Evolutionary conservation across 1,140 invertebrate genomes (phyloP), one percentile per base, ranked within the genome.

Genomic region (Anastatus disparis): DNA sequence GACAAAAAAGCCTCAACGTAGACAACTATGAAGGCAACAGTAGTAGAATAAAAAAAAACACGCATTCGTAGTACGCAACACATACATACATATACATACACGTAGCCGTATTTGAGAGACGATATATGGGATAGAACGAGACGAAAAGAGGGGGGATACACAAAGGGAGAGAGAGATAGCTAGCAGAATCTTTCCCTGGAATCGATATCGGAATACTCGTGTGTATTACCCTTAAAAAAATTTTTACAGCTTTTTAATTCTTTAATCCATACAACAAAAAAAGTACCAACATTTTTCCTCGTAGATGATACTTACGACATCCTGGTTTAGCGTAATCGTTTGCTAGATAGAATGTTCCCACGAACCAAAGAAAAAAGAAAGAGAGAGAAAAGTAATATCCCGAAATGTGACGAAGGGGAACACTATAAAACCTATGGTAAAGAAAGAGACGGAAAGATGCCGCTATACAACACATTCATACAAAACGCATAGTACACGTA

Each of bases 121-220:
- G n/a, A n/a, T n/a, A n/a, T n/a, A n/a, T n/a, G n/a, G n/a, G n/a
- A n/a, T 15, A 61, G 8, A 26, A 27, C 46, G 46, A 31, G 31
- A 46, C 24, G 15, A 13, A 38, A 20, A 31, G 31, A 29, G 42
- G 63, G 50, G 73, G 56, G 65, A 59, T 68, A 70, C 46, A 73
- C 63, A 24, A 48, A 56, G 63, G 46, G 56, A 24, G 63, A 65
- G 53, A 67, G 42, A 61, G 44, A 52, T n/a, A 42, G 46, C 29
- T 53, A 53, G 44, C 56, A 52, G 31, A 69, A 69, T 69, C 31
- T 69, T 61, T 56, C 29, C 13, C 27, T 27, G 24, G 55, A 67
- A 67, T 67, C 65, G 65, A 67, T 67, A 67, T 67, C 65, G 65
- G 26, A 67, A 58, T n/a, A n/a, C 8, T 1, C 65, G 20, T 59